These are phyloP conservation scores for Drosophila littoralis DNA, from an alignment of 1,140 invertebrate species.

Conservation along the genomic window DNA sequence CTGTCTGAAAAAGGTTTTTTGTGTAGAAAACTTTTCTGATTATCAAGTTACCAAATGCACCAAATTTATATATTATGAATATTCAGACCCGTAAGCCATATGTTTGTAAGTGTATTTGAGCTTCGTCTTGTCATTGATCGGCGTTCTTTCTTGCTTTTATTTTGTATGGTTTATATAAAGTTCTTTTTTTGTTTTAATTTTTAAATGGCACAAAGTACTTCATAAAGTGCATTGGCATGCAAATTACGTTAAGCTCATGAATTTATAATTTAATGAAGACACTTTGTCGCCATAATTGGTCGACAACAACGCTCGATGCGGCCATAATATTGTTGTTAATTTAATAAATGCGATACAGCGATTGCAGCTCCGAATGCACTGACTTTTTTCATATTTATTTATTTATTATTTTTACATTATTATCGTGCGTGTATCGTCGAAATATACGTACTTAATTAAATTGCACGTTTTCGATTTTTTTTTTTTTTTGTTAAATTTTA, in stretches of 20 bases:
- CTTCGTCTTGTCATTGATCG: neutral
- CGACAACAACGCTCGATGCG: constrained; percentile 40
- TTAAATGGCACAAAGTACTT: constrained; percentile 77
- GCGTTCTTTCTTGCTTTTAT: constrained; percentile 2
- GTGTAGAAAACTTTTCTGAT: too few relatives aligned
- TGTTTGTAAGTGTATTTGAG: too few relatives aligned
- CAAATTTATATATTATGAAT: too few relatives aligned
- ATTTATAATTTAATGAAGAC: constrained; percentile 83
- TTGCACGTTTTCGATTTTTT: constrained; percentile 22
- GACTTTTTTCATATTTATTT: constrained; percentile 26
- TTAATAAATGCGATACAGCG: constrained; percentile 78
- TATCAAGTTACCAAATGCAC: too few relatives aligned
- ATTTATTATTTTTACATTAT: constrained; percentile 49
- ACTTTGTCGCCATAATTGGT: constrained; percentile 81
- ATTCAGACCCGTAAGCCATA: too few relatives aligned
- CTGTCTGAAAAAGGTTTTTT: too few relatives aligned
- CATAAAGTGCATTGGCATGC: constrained; percentile 78
- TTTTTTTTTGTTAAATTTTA: constrained; percentile 13
- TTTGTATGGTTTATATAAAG: constrained; percentile 14
- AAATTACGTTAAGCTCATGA: constrained; percentile 81
- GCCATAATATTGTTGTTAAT: constrained; percentile 78
- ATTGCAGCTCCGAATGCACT: constrained; percentile 57
- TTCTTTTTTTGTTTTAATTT: constrained; percentile 32
- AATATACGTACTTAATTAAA: constrained; percentile 33
- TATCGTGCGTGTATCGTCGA: constrained; percentile 11